Evolutionary conservation across 2,888 invertebrate species (phyloP), one percentile per base, ranked within the genome.

Genomic region (Xiphydria camelus): DNA sequence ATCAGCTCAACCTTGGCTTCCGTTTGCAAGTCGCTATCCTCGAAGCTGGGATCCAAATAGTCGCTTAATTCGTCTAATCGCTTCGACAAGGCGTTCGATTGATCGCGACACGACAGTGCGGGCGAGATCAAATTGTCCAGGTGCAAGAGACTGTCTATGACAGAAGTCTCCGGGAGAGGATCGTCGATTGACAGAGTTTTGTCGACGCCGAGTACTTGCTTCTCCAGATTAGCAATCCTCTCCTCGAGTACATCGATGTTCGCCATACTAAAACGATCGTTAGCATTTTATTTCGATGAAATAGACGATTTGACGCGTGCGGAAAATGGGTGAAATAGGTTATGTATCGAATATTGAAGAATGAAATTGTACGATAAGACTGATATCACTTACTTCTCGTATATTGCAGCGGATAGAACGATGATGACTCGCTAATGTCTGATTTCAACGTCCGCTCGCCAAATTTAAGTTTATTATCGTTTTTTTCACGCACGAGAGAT

Each of bases 91-190:
- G 67, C 61, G 32, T 76, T 77, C 12, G 78, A 70, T 12, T 77
- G 76, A 49, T 81, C 79, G 29, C 80, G 73, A 39, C 80, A 79
- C 46, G 78, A 79, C 12, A 80, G 53, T 1, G 80, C 79, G 4
- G 80, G 78, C 3, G 76, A 72, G 19, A 80, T 77, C 59, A 80
- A 71, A 1, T 78, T 78, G 53, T 80, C 78, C 1, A 76, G 75
- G 59, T 78, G 76, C 10, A 77, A 25, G 6, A 81, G 66, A 44
- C 73, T 70, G 47, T 80, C 79, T 1, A 78, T 64, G 7, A 80
- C 64, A n/a, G 71, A 61, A 49, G 55, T 70, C 47, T 71, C 67
- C 5, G 66, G 66, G 34, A 66, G 55, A 10, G 58, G 59, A 26
- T 62, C 55, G 9, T 73, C 59, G 5, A 62, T 51, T 12, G 57